A percentile compares a stretch with the other conserved stretches of the same genome.
These are phyloP conservation scores for Drosophila fungiperda DNA, from an alignment of 2,888 invertebrate genomes.

Conservation along the genomic window DNA sequence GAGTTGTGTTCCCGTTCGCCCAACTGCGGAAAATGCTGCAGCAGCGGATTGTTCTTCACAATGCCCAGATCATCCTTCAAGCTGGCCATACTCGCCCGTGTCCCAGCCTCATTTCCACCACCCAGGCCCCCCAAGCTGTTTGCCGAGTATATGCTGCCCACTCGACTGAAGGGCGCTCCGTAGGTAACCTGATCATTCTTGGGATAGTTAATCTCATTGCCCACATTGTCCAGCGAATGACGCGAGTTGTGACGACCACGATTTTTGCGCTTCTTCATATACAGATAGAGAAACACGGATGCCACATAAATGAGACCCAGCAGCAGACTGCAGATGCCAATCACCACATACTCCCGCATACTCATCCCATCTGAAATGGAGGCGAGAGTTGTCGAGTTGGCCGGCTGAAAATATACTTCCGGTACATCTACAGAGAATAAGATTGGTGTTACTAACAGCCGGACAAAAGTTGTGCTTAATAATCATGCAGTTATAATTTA, in stretches of 20 bases:
- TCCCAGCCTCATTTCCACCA: slow-evolving; percentile 72
- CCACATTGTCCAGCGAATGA: slow-evolving; percentile 80
- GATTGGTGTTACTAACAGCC: not conserved
- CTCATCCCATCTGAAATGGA: slow-evolving; percentile 88
- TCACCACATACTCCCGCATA: slow-evolving; percentile 92
- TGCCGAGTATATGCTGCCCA: slow-evolving; percentile 83
- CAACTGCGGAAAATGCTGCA: slow-evolving; percentile 88
- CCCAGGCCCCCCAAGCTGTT: slow-evolving; percentile 77
- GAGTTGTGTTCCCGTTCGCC: slow-evolving; percentile 86
- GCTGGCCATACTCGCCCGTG: slow-evolving; percentile 81
- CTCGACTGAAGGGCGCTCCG: slow-evolving; percentile 83
- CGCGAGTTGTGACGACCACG: slow-evolving; percentile 80
- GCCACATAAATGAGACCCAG: slow-evolving; percentile 94
- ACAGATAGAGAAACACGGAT: slow-evolving; percentile 93
- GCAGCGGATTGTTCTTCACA: slow-evolving; percentile 92
- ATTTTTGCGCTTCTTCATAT: slow-evolving; percentile 89
- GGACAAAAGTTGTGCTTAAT: not conserved
- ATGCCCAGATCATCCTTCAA: slow-evolving; percentile 88
- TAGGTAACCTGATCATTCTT: slow-evolving; percentile 85
- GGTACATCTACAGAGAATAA: slow-evolving; percentile 88
- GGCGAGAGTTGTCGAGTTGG: slow-evolving; percentile 84
- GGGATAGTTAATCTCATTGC: slow-evolving; percentile 85
- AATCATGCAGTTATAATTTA: not conserved
- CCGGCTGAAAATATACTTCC: slow-evolving; percentile 91
- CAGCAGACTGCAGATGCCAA: slow-evolving; percentile 93